Evolutionary conservation across 35 echinoderm and acorn worm species (phyloP), one percentile per base, ranked within the genome.

Genomic region (Apostichopus parvimensis): DNA sequence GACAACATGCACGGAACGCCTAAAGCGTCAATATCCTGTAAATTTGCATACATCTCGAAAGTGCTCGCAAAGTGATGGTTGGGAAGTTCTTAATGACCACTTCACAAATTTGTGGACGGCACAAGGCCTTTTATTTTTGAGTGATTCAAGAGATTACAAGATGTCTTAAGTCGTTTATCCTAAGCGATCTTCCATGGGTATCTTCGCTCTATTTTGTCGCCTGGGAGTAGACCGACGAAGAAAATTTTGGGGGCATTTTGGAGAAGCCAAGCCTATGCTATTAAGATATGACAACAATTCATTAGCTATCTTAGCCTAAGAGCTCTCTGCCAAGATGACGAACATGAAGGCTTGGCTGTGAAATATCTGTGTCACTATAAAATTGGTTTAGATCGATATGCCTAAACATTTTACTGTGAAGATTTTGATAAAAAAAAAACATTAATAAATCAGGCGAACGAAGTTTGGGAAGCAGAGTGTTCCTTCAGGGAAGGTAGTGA

Each of bases 11-110:
- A 59, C 21, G 81, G 81, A 84, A 58, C 81, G 81, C 81, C 81
- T 84, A 56, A 58, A 84, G 81, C 81, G 53, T 15, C 81, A 84
- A 84, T 84, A 84, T 84, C 81, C 81, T 84, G 81, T 59, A 56
- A 56, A 84, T 84, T 84, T 58, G 56, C 81, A 84, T 84, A 84
- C 81, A 56, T 58, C 81, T 56, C 81, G 15, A 57, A 59, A 84
- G 55, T 52, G 81, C 58, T 84, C 17, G 54, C 57, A 84, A 58
- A 84, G 81, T 84, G 22, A 84, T 59, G 81, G 52, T 58, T 59
- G 6, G 56, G 28, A 57, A 84, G 24, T 14, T 84, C 81, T 84
- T 84, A 84, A 84, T 84, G 55, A 84, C 81, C 81, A 84, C 81
- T 84, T 84, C 81, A 84, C 5, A 58, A 59, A 22, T 58, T 58